These are phyloP conservation scores for Rynchops niger DNA, from an alignment of 2,113 vertebrate genomes.

Conservation along the genomic window DNA sequence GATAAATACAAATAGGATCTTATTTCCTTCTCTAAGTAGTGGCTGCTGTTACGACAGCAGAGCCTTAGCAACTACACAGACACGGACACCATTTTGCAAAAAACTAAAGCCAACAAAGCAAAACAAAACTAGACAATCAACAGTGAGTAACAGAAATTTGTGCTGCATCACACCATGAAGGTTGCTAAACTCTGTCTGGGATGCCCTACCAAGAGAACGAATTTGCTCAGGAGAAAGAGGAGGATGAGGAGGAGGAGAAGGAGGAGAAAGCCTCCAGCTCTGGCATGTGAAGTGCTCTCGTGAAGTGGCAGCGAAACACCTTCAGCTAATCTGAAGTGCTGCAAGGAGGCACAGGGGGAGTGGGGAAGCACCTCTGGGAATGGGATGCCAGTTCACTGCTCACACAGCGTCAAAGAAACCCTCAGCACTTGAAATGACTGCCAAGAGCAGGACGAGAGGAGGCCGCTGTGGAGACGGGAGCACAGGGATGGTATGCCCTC, in stretches of 20 bases:
- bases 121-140: background rate
- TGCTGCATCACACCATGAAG: background rate
- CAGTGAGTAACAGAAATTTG: background rate
- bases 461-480: background rate
- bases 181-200: accelerated
- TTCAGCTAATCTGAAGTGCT: background rate
- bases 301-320: background rate
- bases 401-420: background rate
- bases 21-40: background rate
- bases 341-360: background rate
- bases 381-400: background rate
- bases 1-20: conserved; percentile 32
- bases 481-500: accelerated
- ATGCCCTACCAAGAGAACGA: background rate
- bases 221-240: background rate
- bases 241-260: background rate
- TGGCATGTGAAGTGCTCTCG: accelerated
- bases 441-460: background rate
- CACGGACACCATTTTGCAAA: background rate
- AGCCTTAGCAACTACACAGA: conserved; percentile 4
- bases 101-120: background rate
- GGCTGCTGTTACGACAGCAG: background rate
- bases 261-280: background rate
- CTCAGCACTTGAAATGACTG: background rate
- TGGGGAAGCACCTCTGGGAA: accelerated